Conservation (phyloP, 2,797 vertebrate genomes). For the Notolabrus celidotus region DNA sequence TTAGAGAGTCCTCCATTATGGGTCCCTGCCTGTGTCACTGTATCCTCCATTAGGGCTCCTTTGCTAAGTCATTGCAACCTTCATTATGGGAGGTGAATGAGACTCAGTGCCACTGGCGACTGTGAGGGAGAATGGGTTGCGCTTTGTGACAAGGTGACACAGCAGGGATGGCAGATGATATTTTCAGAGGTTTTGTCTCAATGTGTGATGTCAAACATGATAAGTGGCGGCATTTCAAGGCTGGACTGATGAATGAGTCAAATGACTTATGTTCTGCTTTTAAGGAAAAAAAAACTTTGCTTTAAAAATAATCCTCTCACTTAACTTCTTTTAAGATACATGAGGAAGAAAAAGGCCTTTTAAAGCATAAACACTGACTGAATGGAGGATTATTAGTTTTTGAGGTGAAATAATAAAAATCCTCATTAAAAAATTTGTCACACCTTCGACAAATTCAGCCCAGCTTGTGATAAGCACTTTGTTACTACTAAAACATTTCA, state of each 20-base stretch:
- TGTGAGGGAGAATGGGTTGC: constrained; percentile 15
- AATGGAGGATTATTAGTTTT: not conserved
- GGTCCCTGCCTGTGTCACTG: constrained; percentile 78
- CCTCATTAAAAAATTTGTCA: constrained; percentile 8
- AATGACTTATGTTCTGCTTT: constrained; percentile 39
- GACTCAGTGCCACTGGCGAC: constrained; percentile 69
- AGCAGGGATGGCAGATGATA: constrained; percentile 71
- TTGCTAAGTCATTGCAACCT: constrained; percentile 76
- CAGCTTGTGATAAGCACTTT: too few relatives aligned
- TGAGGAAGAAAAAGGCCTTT: not conserved
- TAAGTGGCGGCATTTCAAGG: constrained; percentile 58
- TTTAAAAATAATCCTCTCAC: constrained; percentile 14
- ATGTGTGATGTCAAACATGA: constrained; percentile 65
- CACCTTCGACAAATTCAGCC: not conserved
- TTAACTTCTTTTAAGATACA: constrained; percentile 35
- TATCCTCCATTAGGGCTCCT: constrained; percentile 78
- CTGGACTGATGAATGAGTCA: constrained; percentile 58
- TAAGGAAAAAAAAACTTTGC: constrained; percentile 35
- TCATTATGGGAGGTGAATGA: constrained; percentile 70
- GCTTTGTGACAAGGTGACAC: constrained; percentile 75
- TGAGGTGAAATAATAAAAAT: not conserved
- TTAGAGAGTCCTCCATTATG: constrained; percentile 88
- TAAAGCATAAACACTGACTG: constrained; percentile 5
- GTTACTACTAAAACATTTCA: constrained; percentile 3
- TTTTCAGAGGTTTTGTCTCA: constrained; percentile 69